Base-by-base conservation (phyloP, 2,113 vertebrate genomes). In the Turdus rufiventris region DNA sequence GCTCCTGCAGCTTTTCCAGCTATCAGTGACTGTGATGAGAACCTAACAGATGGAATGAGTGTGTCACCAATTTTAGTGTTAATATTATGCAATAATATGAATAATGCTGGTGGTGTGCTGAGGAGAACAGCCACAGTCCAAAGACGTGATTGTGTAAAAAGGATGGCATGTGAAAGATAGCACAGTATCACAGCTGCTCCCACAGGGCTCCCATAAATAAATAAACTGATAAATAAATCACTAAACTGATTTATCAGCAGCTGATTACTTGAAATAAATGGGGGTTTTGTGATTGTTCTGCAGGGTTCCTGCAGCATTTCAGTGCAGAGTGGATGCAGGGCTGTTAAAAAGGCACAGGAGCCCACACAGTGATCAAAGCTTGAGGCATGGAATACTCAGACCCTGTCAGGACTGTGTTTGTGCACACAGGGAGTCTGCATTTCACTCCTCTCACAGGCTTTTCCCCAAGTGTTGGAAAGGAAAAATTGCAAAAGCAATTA, bases 91-190 rank as follows among this genome's bases (percentile, higher is more conserved):
- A 34, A 23, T n/a, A n/a, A n/a, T n/a, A 70, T 15, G 50, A 20
- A 2, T 9, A 14, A 72, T 20, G 45, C 18, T 40, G 21, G 56
- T 20, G n/a, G 38, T 36, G 12, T 12, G 47, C 36, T 84, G 78
- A 57, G 73, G 47, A 42, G 1, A 8, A 4, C 16, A 36, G 24
- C 1, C 45, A 20, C 10, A 47, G 21, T 3, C 33, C 75, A 57
- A 38, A 84, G 36, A 4, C 5, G 1, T 0, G 8, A 2, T 2
- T 38, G 6, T 28, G 80, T 18, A 7, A 26, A 51, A 31, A 1
- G 0, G 11, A 2, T 4, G 18, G 29, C 43, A 10, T 1, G 14
- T 26, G 23, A 12, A 24, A n/a, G 40, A 7, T 0, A 4, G 12
- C 38, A 28, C 1, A 14, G 34, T 1, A 3, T 16, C 29, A 15